Percentiles rank a stretch among this genome's conserved stretches.
phyloP scores from a whole-genome alignment of 35 echinoderm and acorn worm genomes.

The Holothuria glaberrima region DNA sequence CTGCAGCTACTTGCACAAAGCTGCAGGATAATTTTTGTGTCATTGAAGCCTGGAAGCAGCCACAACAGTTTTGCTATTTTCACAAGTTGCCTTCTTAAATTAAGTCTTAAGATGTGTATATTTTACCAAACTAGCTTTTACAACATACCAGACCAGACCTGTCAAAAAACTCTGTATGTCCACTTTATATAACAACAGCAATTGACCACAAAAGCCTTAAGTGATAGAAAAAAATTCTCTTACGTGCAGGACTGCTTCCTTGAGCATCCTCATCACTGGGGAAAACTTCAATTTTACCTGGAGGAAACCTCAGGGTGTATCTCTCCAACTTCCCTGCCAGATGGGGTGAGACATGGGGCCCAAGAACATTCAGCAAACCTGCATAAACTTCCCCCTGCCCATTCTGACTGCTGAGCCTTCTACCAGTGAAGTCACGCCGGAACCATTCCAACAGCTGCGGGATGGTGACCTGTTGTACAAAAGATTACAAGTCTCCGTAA shows the following conservation, averaged over 20 bases:
- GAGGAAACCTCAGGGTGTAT: slow-evolving; percentile 67
- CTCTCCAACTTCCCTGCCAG: slow-evolving; percentile 82
- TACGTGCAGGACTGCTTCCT: neutral
- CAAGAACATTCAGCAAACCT: slow-evolving; percentile 74
- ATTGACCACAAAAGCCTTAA: too few relatives aligned
- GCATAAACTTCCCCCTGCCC: slow-evolving; percentile 73
- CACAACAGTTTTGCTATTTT: neutral
- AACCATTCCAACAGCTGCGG: slow-evolving; percentile 88
- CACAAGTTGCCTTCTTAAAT: too few relatives aligned
- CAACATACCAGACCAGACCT: too few relatives aligned
- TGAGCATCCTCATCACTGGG: slow-evolving; percentile 30
- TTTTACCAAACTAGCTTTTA: too few relatives aligned
- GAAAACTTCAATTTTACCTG: slow-evolving; percentile 73
- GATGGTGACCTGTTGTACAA: slow-evolving; percentile 62
- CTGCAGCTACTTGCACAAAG: too few relatives aligned
- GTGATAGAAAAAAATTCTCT: neutral
- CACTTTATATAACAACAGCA: too few relatives aligned
- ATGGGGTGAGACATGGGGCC: slow-evolving; percentile 84
- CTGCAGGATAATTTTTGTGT: too few relatives aligned
- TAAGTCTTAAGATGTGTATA: too few relatives aligned
- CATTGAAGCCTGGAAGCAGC: too few relatives aligned
- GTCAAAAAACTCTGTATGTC: too few relatives aligned
- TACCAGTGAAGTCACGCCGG: slow-evolving; percentile 91
- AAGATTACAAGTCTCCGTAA: too few relatives aligned
- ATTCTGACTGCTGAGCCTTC: slow-evolving; percentile 55